Evolutionary conservation across 2,797 vertebrate genomes (phyloP), one percentile per base, ranked within the genome.

Genomic region (Rhynchonycteris naso): DNA sequence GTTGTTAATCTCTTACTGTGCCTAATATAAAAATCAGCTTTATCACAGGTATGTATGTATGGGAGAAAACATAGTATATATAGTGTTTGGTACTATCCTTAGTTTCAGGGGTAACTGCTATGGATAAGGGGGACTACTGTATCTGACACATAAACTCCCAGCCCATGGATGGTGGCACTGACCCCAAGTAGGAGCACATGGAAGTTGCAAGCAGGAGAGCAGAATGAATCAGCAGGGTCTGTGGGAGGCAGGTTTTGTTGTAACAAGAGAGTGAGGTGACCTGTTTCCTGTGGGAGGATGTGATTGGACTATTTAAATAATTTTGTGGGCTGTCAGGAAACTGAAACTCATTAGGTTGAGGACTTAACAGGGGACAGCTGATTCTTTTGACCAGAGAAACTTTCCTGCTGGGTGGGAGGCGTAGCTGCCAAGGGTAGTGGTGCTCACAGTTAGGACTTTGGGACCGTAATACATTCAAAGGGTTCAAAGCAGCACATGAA

Each of bases 181-280:
- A 35, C 14, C 7, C 22, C 10, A 1, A 7, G 30, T n/a, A n/a
- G 63, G 47, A 56, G 8, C 28, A 4, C 24, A 18, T 0, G 5
- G 11, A n/a, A 21, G 54, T 7, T 56, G 35, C 78, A 30, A 18
- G 43, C 5, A 2, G 38, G 8, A 30, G 65, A 56, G 14, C 30
- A 4, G 18, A 54, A 24, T 22, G 26, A 75, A 30, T 15, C 56
- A 59, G 38, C 28, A 30, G 18, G 5, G 22, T 56, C 43, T 71
- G 13, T 43, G n/a, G 11, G 61, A 52, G 69, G 16, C 47, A 71
- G 33, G 33, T 33, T 63, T 66, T 88, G 22, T 15, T 63, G 7
- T 63, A 61, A 61, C 19, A 61, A 19, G 26, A 35, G 26, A 14
- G 58, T 28, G 54, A 76, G 15, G 15, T 56, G 30, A n/a, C 69